phyloP scores from a whole-genome alignment of 2,888 invertebrate species.

The Petrolisthes manimaculis region DNA sequence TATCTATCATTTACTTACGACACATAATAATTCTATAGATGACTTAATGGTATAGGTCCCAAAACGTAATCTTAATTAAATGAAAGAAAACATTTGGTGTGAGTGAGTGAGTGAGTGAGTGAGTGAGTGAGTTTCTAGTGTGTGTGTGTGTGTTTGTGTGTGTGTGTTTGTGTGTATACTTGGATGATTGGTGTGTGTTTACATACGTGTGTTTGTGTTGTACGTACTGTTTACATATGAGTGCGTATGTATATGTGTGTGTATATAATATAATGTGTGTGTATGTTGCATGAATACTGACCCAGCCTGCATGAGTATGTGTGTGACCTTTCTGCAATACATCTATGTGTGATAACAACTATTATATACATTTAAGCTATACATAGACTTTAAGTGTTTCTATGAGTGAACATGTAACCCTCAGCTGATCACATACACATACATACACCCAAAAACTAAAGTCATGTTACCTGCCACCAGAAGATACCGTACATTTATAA shows the following conservation, averaged over 20 bases:
- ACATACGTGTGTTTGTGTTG: not conserved
- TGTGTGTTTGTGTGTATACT: not conserved
- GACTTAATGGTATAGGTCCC: conserved; percentile 26
- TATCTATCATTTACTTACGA: conserved; percentile 8
- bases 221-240: not conserved
- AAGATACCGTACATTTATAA: too few relatives aligned
- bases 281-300: not conserved
- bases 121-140: too few relatives aligned
- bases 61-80: not conserved
- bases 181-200: not conserved
- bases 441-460: too few relatives aligned
- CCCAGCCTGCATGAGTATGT: conserved; percentile 5
- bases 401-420: not conserved
- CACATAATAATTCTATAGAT: conserved; percentile 1
- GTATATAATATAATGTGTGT: not conserved
- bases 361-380: conserved; percentile 34
- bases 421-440: too few relatives aligned
- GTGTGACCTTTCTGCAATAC: conserved; percentile 35
- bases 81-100: too few relatives aligned
- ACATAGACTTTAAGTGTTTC: conserved; percentile 25
- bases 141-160: not conserved
- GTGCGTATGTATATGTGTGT: not conserved
- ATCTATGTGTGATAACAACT: conserved; percentile 36
- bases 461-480: too few relatives aligned
- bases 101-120: too few relatives aligned